phyloP scores from a whole-genome alignment of 1,140 invertebrate species.

The Nixonia krombeini region DNA sequence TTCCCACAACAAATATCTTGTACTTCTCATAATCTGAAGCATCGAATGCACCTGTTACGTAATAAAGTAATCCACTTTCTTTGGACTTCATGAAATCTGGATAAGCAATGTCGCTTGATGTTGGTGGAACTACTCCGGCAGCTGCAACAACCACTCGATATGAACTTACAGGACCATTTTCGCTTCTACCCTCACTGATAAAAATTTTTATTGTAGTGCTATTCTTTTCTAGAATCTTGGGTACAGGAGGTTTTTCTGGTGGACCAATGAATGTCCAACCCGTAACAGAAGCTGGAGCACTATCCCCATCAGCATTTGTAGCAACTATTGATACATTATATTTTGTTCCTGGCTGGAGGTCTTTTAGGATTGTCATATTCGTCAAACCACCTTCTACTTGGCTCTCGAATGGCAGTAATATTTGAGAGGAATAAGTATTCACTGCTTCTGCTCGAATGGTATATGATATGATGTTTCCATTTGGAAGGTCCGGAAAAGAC shows the following conservation, averaged over 20 bases:
- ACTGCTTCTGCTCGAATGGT: conserved; percentile 64
- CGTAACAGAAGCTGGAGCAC: conserved; percentile 70
- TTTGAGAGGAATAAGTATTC: conserved; percentile 51
- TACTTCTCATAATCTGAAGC: conserved; percentile 72
- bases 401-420: conserved; percentile 56
- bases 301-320: conserved; percentile 74
- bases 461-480: conserved; percentile 76
- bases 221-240: conserved; percentile 75
- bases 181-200: conserved; percentile 76
- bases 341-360: conserved; percentile 79
- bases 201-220: conserved; percentile 75
- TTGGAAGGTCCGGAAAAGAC: conserved; percentile 73
- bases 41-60: conserved; percentile 84
- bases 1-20: conserved; percentile 81
- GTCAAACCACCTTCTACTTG: conserved; percentile 67
- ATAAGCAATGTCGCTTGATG: conserved; percentile 40
- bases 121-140: conserved; percentile 56
- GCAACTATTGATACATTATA: conserved; percentile 81
- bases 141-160: conserved; percentile 83
- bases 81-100: conserved; percentile 74
- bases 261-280: conserved; percentile 80
- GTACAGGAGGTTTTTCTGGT: conserved; percentile 77
- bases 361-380: conserved; percentile 69
- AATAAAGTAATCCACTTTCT: conserved; percentile 79
- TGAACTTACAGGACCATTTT: conserved; percentile 81